Base-by-base conservation (phyloP, 2,888 invertebrate genomes). In the Stegophylla sp. region DNA sequence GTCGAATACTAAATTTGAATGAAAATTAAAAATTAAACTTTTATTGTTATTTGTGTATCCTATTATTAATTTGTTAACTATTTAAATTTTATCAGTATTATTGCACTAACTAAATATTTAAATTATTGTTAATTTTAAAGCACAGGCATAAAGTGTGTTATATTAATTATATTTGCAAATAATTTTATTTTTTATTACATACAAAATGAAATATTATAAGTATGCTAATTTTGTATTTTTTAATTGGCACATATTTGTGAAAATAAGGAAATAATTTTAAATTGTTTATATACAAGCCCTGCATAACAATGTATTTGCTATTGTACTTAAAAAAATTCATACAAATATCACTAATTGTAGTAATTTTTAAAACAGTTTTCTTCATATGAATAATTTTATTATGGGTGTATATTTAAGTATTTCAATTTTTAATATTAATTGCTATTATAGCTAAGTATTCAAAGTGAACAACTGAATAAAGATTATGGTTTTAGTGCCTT, bases 1-100 rank as follows among this genome's bases (percentile, higher is more conserved):
- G 79, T 34, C 34, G 79, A 79, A 13, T 79, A 61, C 48, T 23
- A 28, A 67, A 67, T 17, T 34, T 69, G 51, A 23, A 17, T 51
- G 59, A 34, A 48, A 69, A 69, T 71, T 71, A 79, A 48, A 48
- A n/a, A 23, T 12, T 53, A 20, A 34, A 15, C 2, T 51, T 23
- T 34, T 41, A 51, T 7, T 64, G 34, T 75, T 41, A 3, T 56
- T 41, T 20, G 13, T 71, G 15, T 56, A 23, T 34, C 64, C 51
- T 53, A 41, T 66, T 53, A n/a, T 13, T 64, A 53, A 5, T 7
- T 34, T 34, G 64, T 75, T 66, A 75, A 26, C 41, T 48, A 13
- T 41, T 45, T 28, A 20, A n/a, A 28, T 74, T 63, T 51, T 75
- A 75, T 75, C 64, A 75, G 75, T 75, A 75, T 51, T 66, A 64